Evolutionary conservation across 2,888 invertebrate genomes (phyloP).

Genomic region (Parthenolecanium corni): DNA sequence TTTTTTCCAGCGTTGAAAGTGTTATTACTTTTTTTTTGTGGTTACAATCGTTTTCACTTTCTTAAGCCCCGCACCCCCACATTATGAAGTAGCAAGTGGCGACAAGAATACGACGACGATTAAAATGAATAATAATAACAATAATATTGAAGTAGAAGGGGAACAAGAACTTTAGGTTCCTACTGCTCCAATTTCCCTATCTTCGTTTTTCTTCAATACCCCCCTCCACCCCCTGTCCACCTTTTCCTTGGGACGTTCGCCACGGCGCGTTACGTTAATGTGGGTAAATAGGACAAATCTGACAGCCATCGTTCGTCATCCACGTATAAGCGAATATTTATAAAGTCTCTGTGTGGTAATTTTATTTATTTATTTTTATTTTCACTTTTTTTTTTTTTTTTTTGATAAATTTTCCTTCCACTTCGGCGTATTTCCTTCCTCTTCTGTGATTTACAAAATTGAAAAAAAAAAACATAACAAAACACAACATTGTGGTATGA

Average conservation of each 20-base stretch:
- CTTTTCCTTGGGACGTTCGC: too few relatives aligned
- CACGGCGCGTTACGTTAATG: conserved; percentile 3
- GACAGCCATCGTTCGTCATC: conserved; percentile 26
- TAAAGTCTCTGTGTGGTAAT: neutral
- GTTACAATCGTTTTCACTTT: conserved; percentile 23
- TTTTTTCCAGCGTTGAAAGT: neutral
- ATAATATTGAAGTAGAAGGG: too few relatives aligned
- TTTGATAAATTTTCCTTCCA: neutral
- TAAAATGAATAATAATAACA: neutral
- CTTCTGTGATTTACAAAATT: neutral
- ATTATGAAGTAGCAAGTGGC: too few relatives aligned
- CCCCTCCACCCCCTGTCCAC: too few relatives aligned
- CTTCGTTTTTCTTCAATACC: conserved; percentile 2
- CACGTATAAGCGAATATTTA: neutral
- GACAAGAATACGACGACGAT: conserved; percentile 3
- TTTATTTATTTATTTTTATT: neutral
- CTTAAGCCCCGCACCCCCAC: too few relatives aligned
- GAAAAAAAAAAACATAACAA: too few relatives aligned
- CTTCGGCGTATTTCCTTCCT: neutral
- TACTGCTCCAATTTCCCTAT: conserved; percentile 25
- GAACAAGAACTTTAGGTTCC: conserved; percentile 7
- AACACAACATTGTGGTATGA: conserved; percentile 12
- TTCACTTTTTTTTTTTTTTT: conserved; percentile 3
- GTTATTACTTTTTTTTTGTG: conserved; percentile 14
- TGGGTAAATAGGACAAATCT: conserved; percentile 27